A percentile compares a stretch with the other conserved stretches of the same genome.
Evolutionary conservation across 2,113 vertebrate species (phyloP).

Genomic region (Hiodon tergisus): DNA sequence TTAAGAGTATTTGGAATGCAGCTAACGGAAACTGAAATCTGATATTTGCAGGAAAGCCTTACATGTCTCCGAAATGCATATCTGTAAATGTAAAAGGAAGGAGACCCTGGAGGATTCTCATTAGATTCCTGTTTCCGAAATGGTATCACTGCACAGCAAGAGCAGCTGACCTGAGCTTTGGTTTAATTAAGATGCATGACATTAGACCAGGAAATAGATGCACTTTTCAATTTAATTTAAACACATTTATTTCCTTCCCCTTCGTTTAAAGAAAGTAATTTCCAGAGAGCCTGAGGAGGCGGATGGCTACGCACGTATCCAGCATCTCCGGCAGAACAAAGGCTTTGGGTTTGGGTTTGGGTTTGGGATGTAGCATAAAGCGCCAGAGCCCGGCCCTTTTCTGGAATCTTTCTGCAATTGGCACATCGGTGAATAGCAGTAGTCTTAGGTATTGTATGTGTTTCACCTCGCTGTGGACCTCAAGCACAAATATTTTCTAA

Average conservation of each 20-base stretch:
- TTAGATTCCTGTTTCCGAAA: slow-evolving; percentile 34
- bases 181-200: slow-evolving; percentile 51
- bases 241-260: slow-evolving; percentile 31
- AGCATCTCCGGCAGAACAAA: not conserved
- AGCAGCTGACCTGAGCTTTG: slow-evolving; percentile 37
- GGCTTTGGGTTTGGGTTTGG: not conserved
- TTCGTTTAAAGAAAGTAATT: slow-evolving; percentile 19
- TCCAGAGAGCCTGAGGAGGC: slow-evolving; percentile 1
- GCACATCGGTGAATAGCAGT: not conserved
- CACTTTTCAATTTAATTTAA: slow-evolving; percentile 38
- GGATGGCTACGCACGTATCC: not conserved
- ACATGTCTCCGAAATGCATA: slow-evolving; percentile 29
- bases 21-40: slow-evolving; percentile 38
- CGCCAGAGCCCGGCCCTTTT: not conserved
- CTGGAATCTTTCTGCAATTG: not conserved
- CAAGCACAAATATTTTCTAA: no score
- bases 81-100: slow-evolving; percentile 37
- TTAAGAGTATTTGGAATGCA: slow-evolving; percentile 34
- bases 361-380: no score
- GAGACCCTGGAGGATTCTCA: slow-evolving; percentile 45
- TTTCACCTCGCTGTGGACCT: no score
- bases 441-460: no score
- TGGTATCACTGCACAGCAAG: slow-evolving; percentile 27
- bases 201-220: slow-evolving; percentile 38
- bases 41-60: slow-evolving; percentile 36